A percentile compares a stretch with the other conserved stretches of the same genome.
Evolutionary conservation across 2,888 invertebrate genomes (phyloP).

Genomic region (Patella caerulea): DNA sequence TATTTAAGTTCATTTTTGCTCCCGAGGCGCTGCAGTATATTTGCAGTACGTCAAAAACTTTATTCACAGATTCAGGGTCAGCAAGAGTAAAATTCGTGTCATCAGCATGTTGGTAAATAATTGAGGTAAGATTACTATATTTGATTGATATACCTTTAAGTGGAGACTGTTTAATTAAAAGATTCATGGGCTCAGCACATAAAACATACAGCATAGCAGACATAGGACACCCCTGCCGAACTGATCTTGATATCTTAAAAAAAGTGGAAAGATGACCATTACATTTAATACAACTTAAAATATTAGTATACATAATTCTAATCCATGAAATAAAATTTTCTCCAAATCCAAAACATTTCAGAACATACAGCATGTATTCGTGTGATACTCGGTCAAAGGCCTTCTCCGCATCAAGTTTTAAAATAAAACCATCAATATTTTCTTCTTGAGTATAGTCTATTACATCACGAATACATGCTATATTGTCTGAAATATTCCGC

Average conservation of each 20-base stretch:
- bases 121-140: neutral
- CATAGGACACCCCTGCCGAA: neutral
- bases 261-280: conserved; percentile 35
- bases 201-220: neutral
- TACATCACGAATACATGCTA: conserved; percentile 38
- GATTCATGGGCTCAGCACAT: neutral
- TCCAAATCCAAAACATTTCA: conserved; percentile 43
- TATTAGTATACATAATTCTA: conserved; percentile 37
- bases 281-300: conserved; percentile 36
- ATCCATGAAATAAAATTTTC: conserved; percentile 39
- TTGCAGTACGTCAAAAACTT: neutral
- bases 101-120: neutral
- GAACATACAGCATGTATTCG: conserved; percentile 36
- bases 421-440: conserved; percentile 33
- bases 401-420: conserved; percentile 46
- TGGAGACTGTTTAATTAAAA: neutral
- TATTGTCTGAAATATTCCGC: conserved; percentile 43
- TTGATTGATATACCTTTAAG: neutral
- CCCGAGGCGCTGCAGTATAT: no score
- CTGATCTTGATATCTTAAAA: neutral
- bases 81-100: no score
- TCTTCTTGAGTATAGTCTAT: conserved; percentile 41
- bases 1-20: no score
- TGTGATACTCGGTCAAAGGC: conserved; percentile 45
- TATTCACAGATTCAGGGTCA: neutral